phyloP scores from a whole-genome alignment of 2,888 invertebrate species.

The Sepioteuthis lessoniana region DNA sequence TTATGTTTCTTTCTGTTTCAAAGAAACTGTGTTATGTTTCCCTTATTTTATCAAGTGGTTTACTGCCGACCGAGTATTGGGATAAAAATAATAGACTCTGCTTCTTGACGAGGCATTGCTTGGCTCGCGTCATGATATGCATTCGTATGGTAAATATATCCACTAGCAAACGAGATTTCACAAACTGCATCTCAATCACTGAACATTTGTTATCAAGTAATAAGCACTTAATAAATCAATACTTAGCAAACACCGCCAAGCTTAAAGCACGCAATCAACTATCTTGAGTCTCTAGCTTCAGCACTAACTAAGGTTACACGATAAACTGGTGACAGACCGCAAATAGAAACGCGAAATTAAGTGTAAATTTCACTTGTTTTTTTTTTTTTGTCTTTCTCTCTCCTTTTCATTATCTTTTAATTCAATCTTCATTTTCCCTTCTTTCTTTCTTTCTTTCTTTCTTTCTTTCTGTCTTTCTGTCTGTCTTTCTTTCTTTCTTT shows the following conservation, averaged over 20 bases:
- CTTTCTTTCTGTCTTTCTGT: neutral
- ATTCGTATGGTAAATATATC: neutral
- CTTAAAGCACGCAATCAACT: neutral
- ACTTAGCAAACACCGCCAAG: neutral
- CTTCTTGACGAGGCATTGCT: neutral
- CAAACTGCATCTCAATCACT: neutral
- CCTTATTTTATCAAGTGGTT: neutral
- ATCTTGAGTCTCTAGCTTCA: neutral
- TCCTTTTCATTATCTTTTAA: neutral
- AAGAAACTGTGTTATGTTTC: neutral
- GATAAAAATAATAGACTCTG: neutral
- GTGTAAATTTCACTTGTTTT: neutral
- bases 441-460: no score
- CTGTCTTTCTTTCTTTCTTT: neutral
- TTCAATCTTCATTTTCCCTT: neutral
- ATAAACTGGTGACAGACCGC: neutral
- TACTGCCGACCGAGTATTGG: neutral
- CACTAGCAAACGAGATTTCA: neutral
- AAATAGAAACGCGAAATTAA: neutral
- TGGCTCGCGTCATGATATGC: neutral
- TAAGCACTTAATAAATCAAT: constrained; percentile 15
- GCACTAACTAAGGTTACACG: neutral
- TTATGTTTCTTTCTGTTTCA: neutral
- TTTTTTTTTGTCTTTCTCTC: neutral
- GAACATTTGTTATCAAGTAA: neutral